A percentile compares a stretch with the other conserved stretches of the same genome.
Conservation (phyloP, 2,113 vertebrate genomes). For the Girardinichthys multiradiatus region DNA sequence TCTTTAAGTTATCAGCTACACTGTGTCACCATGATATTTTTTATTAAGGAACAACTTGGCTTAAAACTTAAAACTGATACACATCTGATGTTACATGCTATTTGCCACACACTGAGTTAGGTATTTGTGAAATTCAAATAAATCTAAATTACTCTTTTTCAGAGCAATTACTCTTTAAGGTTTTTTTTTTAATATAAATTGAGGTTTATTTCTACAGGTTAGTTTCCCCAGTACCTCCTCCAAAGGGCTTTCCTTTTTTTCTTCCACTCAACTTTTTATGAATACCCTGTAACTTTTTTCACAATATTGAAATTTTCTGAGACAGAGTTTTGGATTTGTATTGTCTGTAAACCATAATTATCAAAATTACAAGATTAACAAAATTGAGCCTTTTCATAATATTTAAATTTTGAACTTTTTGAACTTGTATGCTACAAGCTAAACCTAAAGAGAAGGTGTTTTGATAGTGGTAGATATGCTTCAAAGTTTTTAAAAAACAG, state of each 20-base stretch:
- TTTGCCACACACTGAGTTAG: not conserved
- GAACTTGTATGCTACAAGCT: no score
- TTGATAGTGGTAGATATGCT: not conserved
- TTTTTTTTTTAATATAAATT: not conserved
- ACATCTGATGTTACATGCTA: not conserved
- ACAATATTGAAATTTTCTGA: no score
- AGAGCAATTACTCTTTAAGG: not conserved
- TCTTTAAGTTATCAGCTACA: not conserved
- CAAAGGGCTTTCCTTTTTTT: constrained; percentile 32
- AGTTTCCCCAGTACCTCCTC: constrained; percentile 96
- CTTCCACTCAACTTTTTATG: no score
- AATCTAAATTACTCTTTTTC: not conserved
- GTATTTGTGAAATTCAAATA: not conserved
- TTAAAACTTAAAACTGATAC: no score
- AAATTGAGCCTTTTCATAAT: no score
- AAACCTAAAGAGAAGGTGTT: no score
- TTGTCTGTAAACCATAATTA: no score
- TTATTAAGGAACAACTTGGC: not conserved
- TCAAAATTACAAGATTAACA: no score
- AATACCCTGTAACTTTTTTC: no score
- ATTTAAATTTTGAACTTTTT: no score
- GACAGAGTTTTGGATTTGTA: no score
- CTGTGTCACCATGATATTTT: not conserved
- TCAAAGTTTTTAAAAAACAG: not conserved
- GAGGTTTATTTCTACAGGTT: constrained; percentile 79